Base-by-base conservation (phyloP, 2,113 vertebrate genomes). In the Nibea albiflora region DNA sequence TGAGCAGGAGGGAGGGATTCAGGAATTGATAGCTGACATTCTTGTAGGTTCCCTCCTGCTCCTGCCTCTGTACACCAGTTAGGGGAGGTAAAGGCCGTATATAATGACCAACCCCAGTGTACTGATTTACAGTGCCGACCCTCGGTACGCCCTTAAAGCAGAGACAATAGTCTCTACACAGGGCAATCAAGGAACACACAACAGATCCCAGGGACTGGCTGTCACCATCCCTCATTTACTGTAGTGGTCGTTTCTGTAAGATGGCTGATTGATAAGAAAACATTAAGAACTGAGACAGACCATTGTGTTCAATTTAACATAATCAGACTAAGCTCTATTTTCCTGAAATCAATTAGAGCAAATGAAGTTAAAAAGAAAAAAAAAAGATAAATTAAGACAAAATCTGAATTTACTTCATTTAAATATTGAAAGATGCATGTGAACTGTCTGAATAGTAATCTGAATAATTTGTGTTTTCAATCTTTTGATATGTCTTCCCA, bases 1-100 rank as follows among this genome's bases (percentile, higher is more conserved):
- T 90, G 87, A 90, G 89, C 76, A 67, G 78, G 86, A 73, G 77
- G 87, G 81, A 87, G 70, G 72, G 71, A 42, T 76, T 65, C 60
- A 47, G 68, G 57, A 56, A 90, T 84, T 90, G 92, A 95, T 92
- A 75, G 81, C 81, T 85, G 80, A 81, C 87, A 88, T 84, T 85
- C 75, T 86, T 85, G 86, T 89, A 61, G 73, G 87, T 92, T 82
- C 71, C 88, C 90, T 93, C 88, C 89, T 76, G 78, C 67, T 85
- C 85, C 89, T 83, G 87, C 91, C 91, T 89, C 75, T 85, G 83
- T 87, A 93, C 85, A 90, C 62, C 79, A 88, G 91, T 94, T 93
- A 94, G 70, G 66, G 92, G 87, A 89, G 85, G 80, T 74, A 64
- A 90, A 74, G 88, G 75, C 60, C 31, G 7, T 90, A 81, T 83